phyloP scores from a whole-genome alignment of 2,888 invertebrate species.

The Scaeva pyrastri region DNA sequence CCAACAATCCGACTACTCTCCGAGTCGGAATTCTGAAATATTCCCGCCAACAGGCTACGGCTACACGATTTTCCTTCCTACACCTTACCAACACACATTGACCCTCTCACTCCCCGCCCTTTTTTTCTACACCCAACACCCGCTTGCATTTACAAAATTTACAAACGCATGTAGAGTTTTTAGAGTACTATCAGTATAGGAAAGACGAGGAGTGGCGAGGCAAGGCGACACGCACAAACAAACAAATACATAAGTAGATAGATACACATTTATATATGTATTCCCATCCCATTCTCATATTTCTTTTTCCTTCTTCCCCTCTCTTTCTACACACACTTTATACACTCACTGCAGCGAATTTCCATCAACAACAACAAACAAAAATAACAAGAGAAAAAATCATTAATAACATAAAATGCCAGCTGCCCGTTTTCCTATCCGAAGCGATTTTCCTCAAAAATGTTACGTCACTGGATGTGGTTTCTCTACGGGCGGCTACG shows the following conservation, averaged over 20 bases:
- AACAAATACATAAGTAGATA: conserved; percentile 34
- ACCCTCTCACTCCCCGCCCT: neutral
- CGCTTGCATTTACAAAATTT: conserved; percentile 11
- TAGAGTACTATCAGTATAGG: conserved; percentile 63
- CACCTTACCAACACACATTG: neutral
- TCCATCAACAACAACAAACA: conserved; percentile 13
- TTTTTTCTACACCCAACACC: neutral
- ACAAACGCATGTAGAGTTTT: conserved; percentile 62
- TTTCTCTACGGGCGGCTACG: conserved; percentile 42
- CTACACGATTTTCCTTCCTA: conserved; percentile 28
- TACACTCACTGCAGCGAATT: neutral
- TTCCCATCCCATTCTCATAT: conserved; percentile 51
- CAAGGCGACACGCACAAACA: conserved; percentile 38
- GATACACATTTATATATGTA: no score
- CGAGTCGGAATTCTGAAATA: no score
- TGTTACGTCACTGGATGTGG: conserved; percentile 74
- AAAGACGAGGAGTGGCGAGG: neutral
- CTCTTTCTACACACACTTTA: no score
- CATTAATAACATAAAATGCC: conserved; percentile 47
- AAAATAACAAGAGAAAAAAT: conserved; percentile 21
- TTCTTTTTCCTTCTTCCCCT: conserved; percentile 21
- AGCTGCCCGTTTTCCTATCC: conserved; percentile 64
- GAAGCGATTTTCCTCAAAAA: conserved; percentile 60
- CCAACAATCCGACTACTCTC: conserved; percentile 8
- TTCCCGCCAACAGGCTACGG: conserved; percentile 65